Base-by-base conservation (phyloP, 2,888 invertebrate species). In the Hypolimnas misippus region DNA sequence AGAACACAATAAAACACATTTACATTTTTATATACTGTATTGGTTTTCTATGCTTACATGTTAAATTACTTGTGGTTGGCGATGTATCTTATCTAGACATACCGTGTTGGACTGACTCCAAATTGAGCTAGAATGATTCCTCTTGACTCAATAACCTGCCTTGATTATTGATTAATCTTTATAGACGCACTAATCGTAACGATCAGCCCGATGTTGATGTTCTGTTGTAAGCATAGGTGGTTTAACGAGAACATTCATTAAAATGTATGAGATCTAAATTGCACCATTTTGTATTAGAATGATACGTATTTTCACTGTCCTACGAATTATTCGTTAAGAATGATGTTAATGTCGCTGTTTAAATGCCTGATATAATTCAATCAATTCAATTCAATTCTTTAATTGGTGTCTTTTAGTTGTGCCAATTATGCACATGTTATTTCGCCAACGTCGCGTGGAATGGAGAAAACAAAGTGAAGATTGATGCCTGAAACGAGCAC, bases 61-160 rank as follows among this genome's bases (percentile, higher is more conserved):
- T 56, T 57, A 57, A 63, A 70, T 57, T 58, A 67, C 57, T 70
- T 70, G 64, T 69, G 66, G 72, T 78, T 71, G 76, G 76, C 76
- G 78, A 76, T 80, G 71, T 75, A 74, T 76, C 77, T 78, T 78
- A 78, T 80, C 74, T 74, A 72, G 75, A 75, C 70, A 77, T 74
- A 76, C 72, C 71, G 73, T 71, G 76, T 81, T 87, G 86, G 86
- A 82, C 68, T 62, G 55, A 54, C 67, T 83, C 85, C 85, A 87
- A 83, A 77, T 81, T 76, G 76, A 76, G 76, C 76, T 70, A 76
- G 74, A 67, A 61, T 73, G 73, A 70, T 73, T 77, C 76, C 72
- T 74, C 70, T 61, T 70, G 64, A 77, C 74, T 78, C 76, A 73
- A 76, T 79, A 75, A 67, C 57, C 67, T 66, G 57, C 67, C 51